Conservation (phyloP, 2,888 invertebrate species). For the Lacanobia wlatinum region DNA sequence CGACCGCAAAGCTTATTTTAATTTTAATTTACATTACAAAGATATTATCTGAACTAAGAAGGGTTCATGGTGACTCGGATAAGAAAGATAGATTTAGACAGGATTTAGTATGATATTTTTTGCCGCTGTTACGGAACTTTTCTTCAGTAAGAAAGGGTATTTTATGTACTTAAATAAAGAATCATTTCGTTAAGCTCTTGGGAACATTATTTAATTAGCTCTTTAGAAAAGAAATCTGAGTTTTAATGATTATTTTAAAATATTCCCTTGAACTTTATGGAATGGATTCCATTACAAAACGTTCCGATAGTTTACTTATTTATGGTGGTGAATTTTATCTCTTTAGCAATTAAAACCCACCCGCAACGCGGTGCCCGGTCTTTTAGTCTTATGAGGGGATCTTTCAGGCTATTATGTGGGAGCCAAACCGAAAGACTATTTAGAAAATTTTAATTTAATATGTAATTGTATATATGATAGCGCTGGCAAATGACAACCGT, state of each 20-base stretch:
- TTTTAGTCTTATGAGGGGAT: neutral
- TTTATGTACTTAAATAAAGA: constrained; percentile 6
- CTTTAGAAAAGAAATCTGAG: constrained; percentile 1
- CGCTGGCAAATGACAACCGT: too few species aligned
- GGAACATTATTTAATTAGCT: constrained; percentile 9
- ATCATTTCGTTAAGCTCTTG: constrained; percentile 1
- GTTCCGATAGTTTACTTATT: neutral
- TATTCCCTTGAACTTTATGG: neutral
- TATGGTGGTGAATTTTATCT: neutral
- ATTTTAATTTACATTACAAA: constrained; percentile 58
- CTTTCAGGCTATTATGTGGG: neutral
- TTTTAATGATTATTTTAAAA: neutral
- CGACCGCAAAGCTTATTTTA: constrained; percentile 49
- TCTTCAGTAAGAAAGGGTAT: neutral
- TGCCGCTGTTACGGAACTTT: constrained; percentile 9
- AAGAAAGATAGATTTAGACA: constrained; percentile 12
- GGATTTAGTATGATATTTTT: constrained; percentile 24
- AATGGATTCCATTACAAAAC: neutral
- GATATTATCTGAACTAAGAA: constrained; percentile 44
- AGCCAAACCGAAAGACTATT: neutral
- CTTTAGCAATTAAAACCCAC: neutral
- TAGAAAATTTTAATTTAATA: neutral
- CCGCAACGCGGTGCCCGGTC: neutral
- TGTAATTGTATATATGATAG: too few species aligned
- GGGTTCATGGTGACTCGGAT: constrained; percentile 29